These are phyloP conservation scores for Papilio polyxenes DNA, from an alignment of 1,140 invertebrate species.

Conservation along the genomic window DNA sequence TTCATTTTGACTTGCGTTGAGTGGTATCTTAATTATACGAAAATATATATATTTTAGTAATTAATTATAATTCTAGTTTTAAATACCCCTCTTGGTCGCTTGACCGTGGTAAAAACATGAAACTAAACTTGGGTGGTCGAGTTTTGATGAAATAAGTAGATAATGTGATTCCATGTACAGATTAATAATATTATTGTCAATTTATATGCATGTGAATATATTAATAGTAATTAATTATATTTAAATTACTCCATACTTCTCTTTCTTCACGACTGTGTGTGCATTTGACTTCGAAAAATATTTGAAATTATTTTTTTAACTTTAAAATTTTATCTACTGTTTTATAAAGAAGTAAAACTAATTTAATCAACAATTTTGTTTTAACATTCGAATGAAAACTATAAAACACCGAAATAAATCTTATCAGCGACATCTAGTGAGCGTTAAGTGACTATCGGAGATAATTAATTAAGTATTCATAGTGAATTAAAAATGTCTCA, in stretches of 20 bases:
- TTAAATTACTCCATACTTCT: neutral
- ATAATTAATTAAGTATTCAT: conserved; percentile 15
- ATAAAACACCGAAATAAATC: conserved; percentile 10
- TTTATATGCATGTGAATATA: conserved; percentile 19
- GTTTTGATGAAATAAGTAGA: conserved; percentile 14
- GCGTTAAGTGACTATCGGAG: neutral
- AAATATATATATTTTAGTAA: neutral
- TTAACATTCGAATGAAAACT: conserved; percentile 4
- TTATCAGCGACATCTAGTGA: conserved; percentile 18
- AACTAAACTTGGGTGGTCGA: conserved; percentile 11
- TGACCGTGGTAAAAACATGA: neutral
- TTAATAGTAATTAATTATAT: conserved; percentile 8
- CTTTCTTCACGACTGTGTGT: neutral
- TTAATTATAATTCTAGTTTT: neutral
- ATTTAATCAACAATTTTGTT: neutral
- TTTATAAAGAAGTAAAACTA: neutral
- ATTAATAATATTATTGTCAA: conserved; percentile 23
- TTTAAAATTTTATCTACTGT: neutral
- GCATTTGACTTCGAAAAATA: neutral
- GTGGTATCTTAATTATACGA: neutral
- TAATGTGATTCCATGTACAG: neutral
- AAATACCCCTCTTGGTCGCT: neutral
- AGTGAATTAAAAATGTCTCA: conserved; percentile 4
- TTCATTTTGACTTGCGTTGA: no score
- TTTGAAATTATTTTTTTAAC: neutral